A percentile compares a stretch with the other conserved stretches of the same genome.
Evolutionary conservation across 2,888 invertebrate genomes (phyloP).

Genomic region (Acronicta alni): DNA sequence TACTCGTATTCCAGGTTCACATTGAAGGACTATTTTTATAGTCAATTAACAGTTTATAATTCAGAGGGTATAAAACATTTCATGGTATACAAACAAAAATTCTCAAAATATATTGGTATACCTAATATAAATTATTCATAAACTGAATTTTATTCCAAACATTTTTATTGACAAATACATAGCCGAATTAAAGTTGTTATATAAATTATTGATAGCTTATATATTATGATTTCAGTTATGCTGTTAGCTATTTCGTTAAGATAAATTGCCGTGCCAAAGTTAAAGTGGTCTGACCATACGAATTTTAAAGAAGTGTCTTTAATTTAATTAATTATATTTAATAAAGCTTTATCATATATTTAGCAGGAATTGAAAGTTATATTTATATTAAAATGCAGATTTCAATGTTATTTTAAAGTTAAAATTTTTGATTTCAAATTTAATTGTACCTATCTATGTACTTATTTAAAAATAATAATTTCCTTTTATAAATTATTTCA

Average conservation of each 20-base stretch:
- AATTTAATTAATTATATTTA: constrained; percentile 49
- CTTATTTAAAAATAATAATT: background rate
- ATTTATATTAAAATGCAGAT: background rate
- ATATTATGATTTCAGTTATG: constrained; percentile 39
- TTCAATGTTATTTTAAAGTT: background rate
- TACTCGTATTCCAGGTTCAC: too few species aligned
- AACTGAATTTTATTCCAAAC: constrained; percentile 26
- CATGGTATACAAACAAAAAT: too few species aligned
- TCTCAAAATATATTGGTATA: too few species aligned
- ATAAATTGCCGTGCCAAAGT: constrained; percentile 77
- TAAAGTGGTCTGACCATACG: constrained; percentile 64
- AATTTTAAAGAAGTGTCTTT: constrained; percentile 54
- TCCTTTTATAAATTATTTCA: too few species aligned
- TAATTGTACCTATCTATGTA: too few species aligned
- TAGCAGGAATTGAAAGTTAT: constrained; percentile 45
- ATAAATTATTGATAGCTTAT: constrained; percentile 25
- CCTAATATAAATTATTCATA: background rate
- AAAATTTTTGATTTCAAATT: background rate
- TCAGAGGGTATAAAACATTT: too few species aligned
- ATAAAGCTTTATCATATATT: constrained; percentile 50
- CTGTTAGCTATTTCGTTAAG: constrained; percentile 54
- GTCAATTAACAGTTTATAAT: too few species aligned
- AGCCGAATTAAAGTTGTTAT: constrained; percentile 54
- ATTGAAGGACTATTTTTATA: too few species aligned
- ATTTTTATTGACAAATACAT: constrained; percentile 34